These are phyloP conservation scores for Lomographa bimaculata DNA, from an alignment of 2,888 invertebrate genomes.

Conservation along the genomic window DNA sequence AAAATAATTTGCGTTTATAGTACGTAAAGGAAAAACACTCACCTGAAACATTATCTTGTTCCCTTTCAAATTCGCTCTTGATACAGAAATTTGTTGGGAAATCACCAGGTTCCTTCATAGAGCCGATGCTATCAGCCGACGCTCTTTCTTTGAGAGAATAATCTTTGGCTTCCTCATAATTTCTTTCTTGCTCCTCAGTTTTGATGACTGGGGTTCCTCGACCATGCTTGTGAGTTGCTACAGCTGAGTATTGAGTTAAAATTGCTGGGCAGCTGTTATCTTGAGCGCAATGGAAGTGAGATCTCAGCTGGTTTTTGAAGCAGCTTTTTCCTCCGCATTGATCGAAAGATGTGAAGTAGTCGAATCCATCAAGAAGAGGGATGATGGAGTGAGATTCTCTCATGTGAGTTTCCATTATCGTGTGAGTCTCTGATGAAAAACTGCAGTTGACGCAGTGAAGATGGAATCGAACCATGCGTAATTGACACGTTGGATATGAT, in stretches of 20 bases:
- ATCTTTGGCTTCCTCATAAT: conserved; percentile 77
- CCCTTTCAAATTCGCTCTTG: conserved; percentile 76
- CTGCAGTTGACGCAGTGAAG: conserved; percentile 95
- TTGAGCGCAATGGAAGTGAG: conserved; percentile 78
- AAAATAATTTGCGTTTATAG: too few species aligned
- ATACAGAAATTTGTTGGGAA: conserved; percentile 73
- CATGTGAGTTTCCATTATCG: conserved; percentile 91
- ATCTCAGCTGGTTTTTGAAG: conserved; percentile 73
- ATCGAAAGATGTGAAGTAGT: conserved; percentile 87
- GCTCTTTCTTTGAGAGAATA: conserved; percentile 78
- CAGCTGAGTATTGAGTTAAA: conserved; percentile 74
- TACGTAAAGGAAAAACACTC: conserved; percentile 50
- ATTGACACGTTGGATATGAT: conserved; percentile 89
- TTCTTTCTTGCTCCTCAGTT: conserved; percentile 60
- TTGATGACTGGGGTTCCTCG: conserved; percentile 73
- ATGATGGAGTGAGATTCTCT: conserved; percentile 93
- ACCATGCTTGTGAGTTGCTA: conserved; percentile 79
- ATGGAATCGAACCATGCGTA: conserved; percentile 87
- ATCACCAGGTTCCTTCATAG: conserved; percentile 65
- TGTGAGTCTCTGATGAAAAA: conserved; percentile 91
- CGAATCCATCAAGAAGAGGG: conserved; percentile 92
- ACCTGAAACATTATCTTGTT: conserved; percentile 79
- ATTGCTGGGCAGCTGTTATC: conserved; percentile 77
- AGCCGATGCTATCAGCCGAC: conserved; percentile 68
- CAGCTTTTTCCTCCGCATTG: conserved; percentile 79